Percentiles rank a stretch among this genome's conserved stretches.
Conservation (phyloP, 2,888 invertebrate genomes). For the Colletes collaris region DNA sequence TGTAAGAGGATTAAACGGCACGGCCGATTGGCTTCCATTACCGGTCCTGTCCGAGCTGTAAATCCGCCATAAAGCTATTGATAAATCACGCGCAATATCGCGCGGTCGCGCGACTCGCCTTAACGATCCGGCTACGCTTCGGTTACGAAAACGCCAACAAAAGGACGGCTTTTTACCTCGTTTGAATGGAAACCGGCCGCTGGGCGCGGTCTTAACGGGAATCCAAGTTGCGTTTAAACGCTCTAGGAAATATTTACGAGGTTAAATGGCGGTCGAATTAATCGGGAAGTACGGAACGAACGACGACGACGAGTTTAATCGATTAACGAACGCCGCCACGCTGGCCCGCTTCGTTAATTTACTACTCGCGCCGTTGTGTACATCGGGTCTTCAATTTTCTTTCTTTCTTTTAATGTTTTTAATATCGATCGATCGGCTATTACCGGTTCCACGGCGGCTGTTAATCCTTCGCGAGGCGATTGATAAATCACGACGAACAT, state of each 20-base stretch:
- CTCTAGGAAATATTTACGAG: slow-evolving; percentile 29
- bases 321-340: slow-evolving; percentile 29
- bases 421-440: slow-evolving; percentile 56
- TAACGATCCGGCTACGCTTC: slow-evolving; percentile 51
- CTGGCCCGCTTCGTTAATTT: slow-evolving; percentile 31
- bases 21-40: slow-evolving; percentile 70
- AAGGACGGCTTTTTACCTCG: slow-evolving; percentile 27
- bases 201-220: slow-evolving; percentile 23
- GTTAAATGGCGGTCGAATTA: slow-evolving; percentile 32
- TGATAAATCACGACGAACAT: slow-evolving; percentile 68
- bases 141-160: slow-evolving; percentile 58
- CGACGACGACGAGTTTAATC: slow-evolving; percentile 31
- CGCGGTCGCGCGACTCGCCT: slow-evolving; percentile 57
- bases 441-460: slow-evolving; percentile 52
- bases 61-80: slow-evolving; percentile 69
- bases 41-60: slow-evolving; percentile 63
- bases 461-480: slow-evolving; percentile 54
- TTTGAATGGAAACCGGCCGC: slow-evolving; percentile 44
- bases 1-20: slow-evolving; percentile 71
- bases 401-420: slow-evolving; percentile 1
- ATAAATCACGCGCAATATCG: slow-evolving; percentile 64
- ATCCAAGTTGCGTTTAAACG: slow-evolving; percentile 31
- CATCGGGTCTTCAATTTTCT: not conserved
- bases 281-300: slow-evolving; percentile 7
- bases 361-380: slow-evolving; percentile 11